Percentiles rank a stretch among this genome's conserved stretches.
phyloP scores from a whole-genome alignment of 2,888 invertebrate genomes.

The Polydrusus tereticollis region DNA sequence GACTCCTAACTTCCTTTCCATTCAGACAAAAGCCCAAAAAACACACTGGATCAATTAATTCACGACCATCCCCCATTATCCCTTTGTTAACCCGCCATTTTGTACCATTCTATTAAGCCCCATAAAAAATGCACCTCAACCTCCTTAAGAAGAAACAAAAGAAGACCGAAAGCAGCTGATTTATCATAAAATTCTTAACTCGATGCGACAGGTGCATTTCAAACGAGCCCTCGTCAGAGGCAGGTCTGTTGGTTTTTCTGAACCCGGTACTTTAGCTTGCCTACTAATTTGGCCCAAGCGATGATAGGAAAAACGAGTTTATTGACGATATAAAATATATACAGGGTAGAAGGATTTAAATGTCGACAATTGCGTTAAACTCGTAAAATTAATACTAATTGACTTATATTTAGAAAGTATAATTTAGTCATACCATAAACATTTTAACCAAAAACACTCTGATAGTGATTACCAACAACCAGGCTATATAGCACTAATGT shows the following conservation, averaged over 20 bases:
- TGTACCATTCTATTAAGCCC: conserved; percentile 18
- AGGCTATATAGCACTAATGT: too few relatives aligned
- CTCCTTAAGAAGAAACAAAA: conserved; percentile 33
- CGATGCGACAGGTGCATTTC: conserved; percentile 40
- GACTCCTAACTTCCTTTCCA: conserved; percentile 17
- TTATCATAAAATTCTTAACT: conserved; percentile 37
- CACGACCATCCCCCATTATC: background rate
- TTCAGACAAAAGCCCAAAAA: background rate
- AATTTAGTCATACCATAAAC: too few relatives aligned
- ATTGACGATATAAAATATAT: conserved; percentile 3
- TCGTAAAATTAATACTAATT: too few relatives aligned
- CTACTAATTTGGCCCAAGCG: conserved; percentile 29
- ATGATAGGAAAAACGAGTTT: conserved; percentile 1
- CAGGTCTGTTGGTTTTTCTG: conserved; percentile 41
- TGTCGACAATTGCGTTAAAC: too few relatives aligned
- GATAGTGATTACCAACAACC: too few relatives aligned
- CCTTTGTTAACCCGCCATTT: conserved; percentile 25
- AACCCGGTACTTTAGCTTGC: conserved; percentile 11
- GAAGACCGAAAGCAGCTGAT: conserved; percentile 40
- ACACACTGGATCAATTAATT: conserved; percentile 5
- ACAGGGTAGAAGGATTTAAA: background rate
- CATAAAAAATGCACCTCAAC: conserved; percentile 30
- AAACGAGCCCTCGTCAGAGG: conserved; percentile 19
- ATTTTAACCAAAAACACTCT: too few relatives aligned
- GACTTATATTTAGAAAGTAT: too few relatives aligned